Evolutionary conservation across 2,113 vertebrate genomes (phyloP).

Genomic region (Zosterops borbonicus): DNA sequence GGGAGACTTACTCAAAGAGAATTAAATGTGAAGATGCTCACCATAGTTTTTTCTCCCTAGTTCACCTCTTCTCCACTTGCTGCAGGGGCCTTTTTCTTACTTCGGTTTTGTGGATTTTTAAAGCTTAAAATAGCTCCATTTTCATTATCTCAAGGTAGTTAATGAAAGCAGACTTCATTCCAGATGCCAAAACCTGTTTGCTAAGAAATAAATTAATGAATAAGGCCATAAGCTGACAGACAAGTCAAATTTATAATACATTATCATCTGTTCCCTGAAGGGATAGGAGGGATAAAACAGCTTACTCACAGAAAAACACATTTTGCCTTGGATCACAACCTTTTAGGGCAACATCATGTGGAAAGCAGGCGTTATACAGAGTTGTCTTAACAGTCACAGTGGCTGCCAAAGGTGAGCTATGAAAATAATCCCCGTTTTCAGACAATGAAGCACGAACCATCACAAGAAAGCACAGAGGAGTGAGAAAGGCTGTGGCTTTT

Average conservation of each 20-base stretch:
- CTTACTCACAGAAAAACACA: neutral
- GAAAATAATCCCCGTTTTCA: neutral
- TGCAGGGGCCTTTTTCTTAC: neutral
- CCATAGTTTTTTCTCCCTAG: neutral
- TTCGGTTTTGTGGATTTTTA: neutral
- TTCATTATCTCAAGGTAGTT: neutral
- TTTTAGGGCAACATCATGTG: neutral
- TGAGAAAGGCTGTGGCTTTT: neutral
- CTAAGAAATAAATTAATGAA: conserved; percentile 50
- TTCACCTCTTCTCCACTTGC: neutral
- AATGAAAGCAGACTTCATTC: conserved; percentile 50
- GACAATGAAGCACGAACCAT: neutral
- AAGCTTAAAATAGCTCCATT: conserved; percentile 15
- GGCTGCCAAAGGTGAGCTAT: neutral
- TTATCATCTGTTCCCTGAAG: neutral
- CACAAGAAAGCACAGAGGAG: neutral
- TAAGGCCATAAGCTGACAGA: neutral
- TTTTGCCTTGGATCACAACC: neutral
- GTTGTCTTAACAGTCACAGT: neutral
- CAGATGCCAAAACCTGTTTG: conserved; percentile 44
- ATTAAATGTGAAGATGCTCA: neutral
- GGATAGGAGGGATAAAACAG: neutral
- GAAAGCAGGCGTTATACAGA: neutral
- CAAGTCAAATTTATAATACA: conserved; percentile 21
- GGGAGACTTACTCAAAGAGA: neutral